phyloP scores from a whole-genome alignment of 2,113 vertebrate species.

The Forbesichthys agassizii region DNA sequence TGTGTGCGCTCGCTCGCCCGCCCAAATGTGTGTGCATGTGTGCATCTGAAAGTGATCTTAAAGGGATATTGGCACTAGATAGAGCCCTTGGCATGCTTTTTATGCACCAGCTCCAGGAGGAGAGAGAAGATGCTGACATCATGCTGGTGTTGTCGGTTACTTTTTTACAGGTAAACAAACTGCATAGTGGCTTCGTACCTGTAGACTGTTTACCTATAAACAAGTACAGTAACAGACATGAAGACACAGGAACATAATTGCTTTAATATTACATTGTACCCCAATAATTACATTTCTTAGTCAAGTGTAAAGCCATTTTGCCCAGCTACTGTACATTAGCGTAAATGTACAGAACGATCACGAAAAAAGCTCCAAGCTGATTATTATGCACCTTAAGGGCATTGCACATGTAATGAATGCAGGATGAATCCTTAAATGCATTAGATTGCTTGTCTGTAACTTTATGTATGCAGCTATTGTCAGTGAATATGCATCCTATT shows the following conservation, averaged over 20 bases:
- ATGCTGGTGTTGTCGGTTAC: too few species aligned
- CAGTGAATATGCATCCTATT: constrained; percentile 27
- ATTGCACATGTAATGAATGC: constrained; percentile 26
- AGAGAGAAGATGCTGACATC: too few species aligned
- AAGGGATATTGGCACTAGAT: too few species aligned
- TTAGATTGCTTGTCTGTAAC: constrained; percentile 15
- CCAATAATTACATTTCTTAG: constrained; percentile 24
- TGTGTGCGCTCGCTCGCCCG: constrained; percentile 68
- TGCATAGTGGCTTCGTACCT: not conserved
- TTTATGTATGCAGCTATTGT: constrained; percentile 33
- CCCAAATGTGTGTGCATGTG: constrained; percentile 7
- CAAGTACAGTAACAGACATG: not conserved
- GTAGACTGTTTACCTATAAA: not conserved
- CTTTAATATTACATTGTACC: constrained; percentile 19
- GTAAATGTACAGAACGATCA: constrained; percentile 16
- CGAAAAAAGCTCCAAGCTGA: constrained; percentile 27
- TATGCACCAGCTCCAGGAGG: too few species aligned
- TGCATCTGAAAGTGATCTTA: not conserved
- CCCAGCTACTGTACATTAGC: constrained; percentile 24
- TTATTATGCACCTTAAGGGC: constrained; percentile 10
- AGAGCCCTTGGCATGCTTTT: too few species aligned
- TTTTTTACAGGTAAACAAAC: too few species aligned
- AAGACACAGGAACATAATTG: too few species aligned
- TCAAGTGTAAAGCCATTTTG: constrained; percentile 30
- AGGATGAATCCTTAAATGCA: constrained; percentile 32